Percentiles rank a stretch among this genome's conserved stretches.
phyloP scores from a whole-genome alignment of 2,113 vertebrate species.

The Aldabrachelys gigantea region DNA sequence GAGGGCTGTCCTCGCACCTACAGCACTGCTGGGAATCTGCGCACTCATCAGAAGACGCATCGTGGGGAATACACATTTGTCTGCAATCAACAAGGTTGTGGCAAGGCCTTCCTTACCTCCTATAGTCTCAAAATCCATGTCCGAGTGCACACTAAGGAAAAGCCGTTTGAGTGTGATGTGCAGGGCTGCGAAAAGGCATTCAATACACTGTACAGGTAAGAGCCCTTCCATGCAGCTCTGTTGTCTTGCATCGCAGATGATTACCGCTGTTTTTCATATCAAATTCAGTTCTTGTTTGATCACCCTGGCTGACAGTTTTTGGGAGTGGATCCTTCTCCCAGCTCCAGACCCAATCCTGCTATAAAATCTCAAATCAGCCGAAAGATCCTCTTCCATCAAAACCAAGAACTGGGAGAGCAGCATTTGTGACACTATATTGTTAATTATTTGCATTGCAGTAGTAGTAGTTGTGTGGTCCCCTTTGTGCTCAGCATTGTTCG shows the following conservation, averaged over 20 bases:
- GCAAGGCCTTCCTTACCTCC: constrained; percentile 98
- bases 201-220: constrained; percentile 96
- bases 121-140: constrained; percentile 99
- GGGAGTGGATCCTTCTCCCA: background rate
- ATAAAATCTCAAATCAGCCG: background rate
- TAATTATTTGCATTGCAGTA: background rate
- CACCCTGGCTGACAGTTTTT: background rate
- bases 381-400: background rate
- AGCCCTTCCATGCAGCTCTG: accelerated
- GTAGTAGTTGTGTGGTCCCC: background rate
- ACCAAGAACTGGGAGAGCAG: background rate
- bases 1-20: constrained; percentile 98
- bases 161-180: constrained; percentile 97
- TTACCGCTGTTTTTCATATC: background rate
- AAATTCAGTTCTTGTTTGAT: background rate
- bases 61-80: constrained; percentile 98
- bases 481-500: background rate
- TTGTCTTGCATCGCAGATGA: accelerated
- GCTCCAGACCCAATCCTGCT: background rate
- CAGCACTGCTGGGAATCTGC: constrained; percentile 97
- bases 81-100: constrained; percentile 97
- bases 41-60: constrained; percentile 98
- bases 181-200: constrained; percentile 98
- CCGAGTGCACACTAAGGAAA: constrained; percentile 98
- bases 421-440: background rate